Evolutionary conservation across 2,888 invertebrate genomes (phyloP).

Genomic region (Limenitis camilla): DNA sequence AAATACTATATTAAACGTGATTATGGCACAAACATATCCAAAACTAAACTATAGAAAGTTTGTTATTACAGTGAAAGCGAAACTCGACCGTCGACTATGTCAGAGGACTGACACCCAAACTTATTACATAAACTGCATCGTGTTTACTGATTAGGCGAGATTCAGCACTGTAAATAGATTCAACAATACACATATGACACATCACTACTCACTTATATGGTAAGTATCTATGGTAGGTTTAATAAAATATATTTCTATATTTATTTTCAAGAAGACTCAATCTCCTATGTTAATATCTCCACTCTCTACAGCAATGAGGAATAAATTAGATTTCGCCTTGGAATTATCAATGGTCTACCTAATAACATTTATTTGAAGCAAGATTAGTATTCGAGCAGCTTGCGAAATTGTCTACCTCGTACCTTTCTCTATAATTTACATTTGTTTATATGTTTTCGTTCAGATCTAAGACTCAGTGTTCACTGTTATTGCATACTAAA

Average conservation of each 20-base stretch:
- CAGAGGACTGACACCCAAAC: slow-evolving; percentile 45
- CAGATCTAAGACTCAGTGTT: slow-evolving; percentile 15
- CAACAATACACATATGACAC: no score
- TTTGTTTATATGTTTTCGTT: slow-evolving; percentile 20
- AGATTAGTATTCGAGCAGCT: slow-evolving; percentile 24
- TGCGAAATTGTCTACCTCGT: slow-evolving; percentile 21
- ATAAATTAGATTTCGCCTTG: slow-evolving; percentile 23
- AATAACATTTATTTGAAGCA: slow-evolving; percentile 23
- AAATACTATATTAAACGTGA: no score
- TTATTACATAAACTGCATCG: slow-evolving; percentile 52
- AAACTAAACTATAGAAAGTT: slow-evolving; percentile 63
- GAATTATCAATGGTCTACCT: slow-evolving; percentile 24
- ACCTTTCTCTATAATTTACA: slow-evolving; percentile 28
- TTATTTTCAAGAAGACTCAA: neutral
- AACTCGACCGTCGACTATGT: slow-evolving; percentile 48
- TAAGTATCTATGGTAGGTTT: neutral
- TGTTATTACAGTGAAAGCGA: slow-evolving; percentile 62
- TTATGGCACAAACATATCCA: slow-evolving; percentile 31
- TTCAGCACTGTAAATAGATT: no score
- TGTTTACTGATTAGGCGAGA: slow-evolving; percentile 57
- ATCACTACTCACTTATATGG: no score
- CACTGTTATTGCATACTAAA: slow-evolving; percentile 16
- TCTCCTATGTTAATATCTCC: slow-evolving; percentile 6
- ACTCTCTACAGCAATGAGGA: slow-evolving; percentile 14
- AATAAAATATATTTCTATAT: neutral